Evolutionary conservation across 2,888 invertebrate genomes (phyloP), one percentile per base, ranked within the genome.

Genomic region (Myopa testacea): DNA sequence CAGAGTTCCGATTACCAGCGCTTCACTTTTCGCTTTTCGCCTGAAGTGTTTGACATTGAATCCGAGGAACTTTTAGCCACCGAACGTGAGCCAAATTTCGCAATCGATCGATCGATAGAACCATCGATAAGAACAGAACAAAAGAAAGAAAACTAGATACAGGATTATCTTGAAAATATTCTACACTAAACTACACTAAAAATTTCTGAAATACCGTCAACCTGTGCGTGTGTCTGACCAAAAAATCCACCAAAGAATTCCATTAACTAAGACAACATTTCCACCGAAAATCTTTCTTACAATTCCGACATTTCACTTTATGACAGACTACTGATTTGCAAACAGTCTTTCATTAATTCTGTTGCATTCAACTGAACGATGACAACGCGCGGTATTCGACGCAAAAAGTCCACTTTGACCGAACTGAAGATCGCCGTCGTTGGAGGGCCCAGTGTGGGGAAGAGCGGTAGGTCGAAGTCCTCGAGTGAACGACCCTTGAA

Each of bases 361-460:
- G 26, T 65, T 65, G 45, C 7, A 45, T 2, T 45, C 10, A 14
- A 62, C 62, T n/a, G 65, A 74, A 58, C 34, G 38, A 94, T 94
- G 94, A 93, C 95, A 84, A 93, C 95, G 83, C 93, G 95, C 85
- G 95, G 95, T 70, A 95, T 96, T 83, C 92, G 96, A 83, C 92
- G 96, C 85, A 97, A 96, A 91, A 97, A 97, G 90, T 96, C 96
- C 67, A 94, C 95, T 83, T 91, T 96, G 81, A 94, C 95, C 80
- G 96, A 97, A 91, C 95, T 97, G 82, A 97, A 97, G 91, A 94
- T 97, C 84, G 96, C 95, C 63, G 95, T 97, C 83, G 91, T 97
- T 82, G 97, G 97, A 77, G 95, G 95, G 78, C 95, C 96, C 19
- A 94, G 95, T 81, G 97, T 97, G 82, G 97, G 97, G 80, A 97